A percentile compares a stretch with the other conserved stretches of the same genome.
phyloP scores from a whole-genome alignment of 2,888 invertebrate genomes.

The Netelia virgata region DNA sequence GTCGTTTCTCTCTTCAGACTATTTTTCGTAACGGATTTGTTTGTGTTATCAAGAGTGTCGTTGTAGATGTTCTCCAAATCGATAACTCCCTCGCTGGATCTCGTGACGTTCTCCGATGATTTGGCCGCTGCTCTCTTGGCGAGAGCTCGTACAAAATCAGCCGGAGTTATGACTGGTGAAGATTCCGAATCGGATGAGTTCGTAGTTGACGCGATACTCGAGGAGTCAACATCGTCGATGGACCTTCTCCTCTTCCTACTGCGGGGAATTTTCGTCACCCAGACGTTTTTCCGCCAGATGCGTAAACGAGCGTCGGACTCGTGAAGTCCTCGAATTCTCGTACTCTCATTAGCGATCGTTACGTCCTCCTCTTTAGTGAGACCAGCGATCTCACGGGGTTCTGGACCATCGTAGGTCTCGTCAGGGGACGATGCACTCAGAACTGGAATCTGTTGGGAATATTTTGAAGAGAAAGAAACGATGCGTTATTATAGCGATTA shows the following conservation, averaged over 20 bases:
- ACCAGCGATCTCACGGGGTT: constrained; percentile 76
- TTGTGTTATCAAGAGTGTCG: constrained; percentile 45
- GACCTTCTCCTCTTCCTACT: constrained; percentile 63
- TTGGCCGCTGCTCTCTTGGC: constrained; percentile 48
- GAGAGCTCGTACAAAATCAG: constrained; percentile 73
- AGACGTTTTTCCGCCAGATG: constrained; percentile 78
- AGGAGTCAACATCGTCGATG: constrained; percentile 2
- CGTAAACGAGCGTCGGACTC: constrained; percentile 73
- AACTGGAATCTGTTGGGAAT: constrained; percentile 31
- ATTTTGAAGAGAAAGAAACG: background rate
- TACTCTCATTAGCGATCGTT: constrained; percentile 77
- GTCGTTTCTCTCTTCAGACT: constrained; percentile 68
- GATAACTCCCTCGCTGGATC: constrained; percentile 12
- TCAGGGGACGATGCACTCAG: constrained; percentile 23
- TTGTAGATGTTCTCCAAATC: background rate
- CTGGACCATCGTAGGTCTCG: constrained; percentile 75
- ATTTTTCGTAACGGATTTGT: constrained; percentile 37
- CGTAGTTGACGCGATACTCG: background rate
- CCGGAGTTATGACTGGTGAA: constrained; percentile 71
- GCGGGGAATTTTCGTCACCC: constrained; percentile 77
- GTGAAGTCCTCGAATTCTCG: constrained; percentile 71
- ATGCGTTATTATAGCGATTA: background rate
- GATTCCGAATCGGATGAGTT: constrained; percentile 19
- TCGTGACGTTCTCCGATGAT: constrained; percentile 32
- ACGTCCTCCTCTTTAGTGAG: constrained; percentile 77